A percentile compares a stretch with the other conserved stretches of the same genome.
These are phyloP conservation scores for Mixornis gularis DNA, from an alignment of 2,113 vertebrate species.

Conservation along the genomic window DNA sequence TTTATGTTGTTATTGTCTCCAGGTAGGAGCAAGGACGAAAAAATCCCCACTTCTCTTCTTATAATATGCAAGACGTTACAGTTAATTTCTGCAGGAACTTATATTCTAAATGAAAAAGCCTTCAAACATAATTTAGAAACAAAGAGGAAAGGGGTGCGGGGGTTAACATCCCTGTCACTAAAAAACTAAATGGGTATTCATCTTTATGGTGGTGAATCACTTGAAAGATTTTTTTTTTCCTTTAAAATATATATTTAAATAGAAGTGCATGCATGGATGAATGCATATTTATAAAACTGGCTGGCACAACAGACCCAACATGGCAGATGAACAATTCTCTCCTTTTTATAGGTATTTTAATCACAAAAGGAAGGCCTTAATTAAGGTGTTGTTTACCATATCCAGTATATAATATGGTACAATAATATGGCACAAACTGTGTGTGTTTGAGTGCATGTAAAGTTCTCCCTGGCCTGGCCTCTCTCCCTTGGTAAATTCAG, in stretches of 20 bases:
- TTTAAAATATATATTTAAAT: background rate
- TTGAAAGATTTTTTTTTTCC: background rate
- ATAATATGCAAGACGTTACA: background rate
- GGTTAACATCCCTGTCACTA: background rate
- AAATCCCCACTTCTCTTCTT: background rate
- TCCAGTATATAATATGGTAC: background rate
- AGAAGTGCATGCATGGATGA: fast-evolving
- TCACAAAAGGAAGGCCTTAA: background rate
- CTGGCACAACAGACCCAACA: background rate
- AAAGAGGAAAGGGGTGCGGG: background rate
- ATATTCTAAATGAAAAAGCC: background rate
- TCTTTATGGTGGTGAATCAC: background rate
- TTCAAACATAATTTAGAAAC: background rate
- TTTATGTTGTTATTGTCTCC: background rate
- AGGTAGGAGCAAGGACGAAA: background rate
- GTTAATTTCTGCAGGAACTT: background rate
- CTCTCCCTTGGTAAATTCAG: background rate
- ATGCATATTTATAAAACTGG: background rate
- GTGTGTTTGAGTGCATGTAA: fast-evolving
- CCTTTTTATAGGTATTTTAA: background rate
- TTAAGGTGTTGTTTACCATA: background rate
- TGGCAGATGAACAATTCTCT: background rate
- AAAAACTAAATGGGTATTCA: background rate
- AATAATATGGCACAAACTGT: background rate
- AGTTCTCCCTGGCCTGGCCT: background rate